Conservation (phyloP, 2,113 vertebrate genomes). For the Macrotus californicus region DNA sequence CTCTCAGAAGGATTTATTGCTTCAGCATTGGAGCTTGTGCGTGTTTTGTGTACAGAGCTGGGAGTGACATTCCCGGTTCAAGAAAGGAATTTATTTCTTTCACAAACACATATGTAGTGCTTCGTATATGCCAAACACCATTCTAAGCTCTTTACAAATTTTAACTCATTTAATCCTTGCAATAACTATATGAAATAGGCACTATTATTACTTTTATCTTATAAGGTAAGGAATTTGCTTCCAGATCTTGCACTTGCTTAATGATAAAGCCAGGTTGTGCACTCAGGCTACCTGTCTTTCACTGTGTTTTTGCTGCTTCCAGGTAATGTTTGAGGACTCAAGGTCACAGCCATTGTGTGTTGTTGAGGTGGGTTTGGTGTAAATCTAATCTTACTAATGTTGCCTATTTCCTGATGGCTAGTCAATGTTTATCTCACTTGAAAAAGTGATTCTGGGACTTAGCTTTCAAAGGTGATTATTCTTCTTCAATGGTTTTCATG, state of each 20-base stretch:
- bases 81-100: conserved; percentile 41
- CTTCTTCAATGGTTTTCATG: neutral
- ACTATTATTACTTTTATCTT: neutral
- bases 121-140: neutral
- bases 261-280: neutral
- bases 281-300: neutral
- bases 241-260: neutral
- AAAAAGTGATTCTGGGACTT: neutral
- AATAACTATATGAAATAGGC: neutral
- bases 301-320: neutral
- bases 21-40: neutral
- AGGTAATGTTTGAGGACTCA: neutral
- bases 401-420: neutral
- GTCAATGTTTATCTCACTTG: neutral
- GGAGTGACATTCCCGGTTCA: neutral
- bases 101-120: neutral
- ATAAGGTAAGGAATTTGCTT: neutral
- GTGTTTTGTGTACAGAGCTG: neutral
- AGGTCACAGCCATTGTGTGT: neutral
- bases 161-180: conserved; percentile 1
- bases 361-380: neutral
- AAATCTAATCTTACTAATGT: neutral
- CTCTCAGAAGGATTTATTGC: conserved; percentile 58
- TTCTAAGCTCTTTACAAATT: neutral
- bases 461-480: neutral